A percentile compares a stretch with the other conserved stretches of the same genome.
These are phyloP conservation scores for Caenorhabditis zanzibari DNA, from an alignment of 2,888 invertebrate genomes.

Conservation along the genomic window DNA sequence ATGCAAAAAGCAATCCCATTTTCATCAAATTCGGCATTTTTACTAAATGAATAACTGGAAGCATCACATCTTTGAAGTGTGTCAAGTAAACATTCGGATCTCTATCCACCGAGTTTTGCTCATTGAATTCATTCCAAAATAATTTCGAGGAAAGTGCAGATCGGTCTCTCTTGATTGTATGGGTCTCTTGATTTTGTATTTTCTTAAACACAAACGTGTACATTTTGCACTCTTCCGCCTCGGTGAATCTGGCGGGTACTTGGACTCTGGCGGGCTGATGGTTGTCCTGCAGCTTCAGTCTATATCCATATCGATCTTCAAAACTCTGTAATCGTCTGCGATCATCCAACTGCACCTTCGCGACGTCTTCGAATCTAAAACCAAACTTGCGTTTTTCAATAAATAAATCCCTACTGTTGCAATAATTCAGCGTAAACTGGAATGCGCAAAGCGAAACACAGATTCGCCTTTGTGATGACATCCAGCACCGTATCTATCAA, in stretches of 20 bases:
- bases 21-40: conserved; percentile 14
- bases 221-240: neutral
- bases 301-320: neutral
- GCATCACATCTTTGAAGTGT: neutral
- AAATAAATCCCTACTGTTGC: neutral
- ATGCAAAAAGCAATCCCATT: neutral
- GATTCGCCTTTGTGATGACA: conserved; percentile 3
- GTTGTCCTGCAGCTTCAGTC: no score
- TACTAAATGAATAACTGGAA: neutral
- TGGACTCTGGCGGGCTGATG: no score
- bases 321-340: neutral
- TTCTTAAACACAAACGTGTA: neutral
- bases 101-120: neutral
- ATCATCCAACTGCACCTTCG: neutral
- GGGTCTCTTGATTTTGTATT: neutral
- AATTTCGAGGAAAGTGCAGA: neutral
- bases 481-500: neutral
- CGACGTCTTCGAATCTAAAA: neutral
- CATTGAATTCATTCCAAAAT: conserved; percentile 1
- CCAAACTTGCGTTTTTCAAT: neutral
- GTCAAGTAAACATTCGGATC: neutral
- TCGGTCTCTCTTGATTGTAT: neutral
- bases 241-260: no score
- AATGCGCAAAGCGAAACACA: conserved; percentile 3
- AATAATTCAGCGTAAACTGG: neutral